A percentile compares a stretch with the other conserved stretches of the same genome.
phyloP scores from a whole-genome alignment of 2,113 vertebrate genomes.

The Pardalotus punctatus region DNA sequence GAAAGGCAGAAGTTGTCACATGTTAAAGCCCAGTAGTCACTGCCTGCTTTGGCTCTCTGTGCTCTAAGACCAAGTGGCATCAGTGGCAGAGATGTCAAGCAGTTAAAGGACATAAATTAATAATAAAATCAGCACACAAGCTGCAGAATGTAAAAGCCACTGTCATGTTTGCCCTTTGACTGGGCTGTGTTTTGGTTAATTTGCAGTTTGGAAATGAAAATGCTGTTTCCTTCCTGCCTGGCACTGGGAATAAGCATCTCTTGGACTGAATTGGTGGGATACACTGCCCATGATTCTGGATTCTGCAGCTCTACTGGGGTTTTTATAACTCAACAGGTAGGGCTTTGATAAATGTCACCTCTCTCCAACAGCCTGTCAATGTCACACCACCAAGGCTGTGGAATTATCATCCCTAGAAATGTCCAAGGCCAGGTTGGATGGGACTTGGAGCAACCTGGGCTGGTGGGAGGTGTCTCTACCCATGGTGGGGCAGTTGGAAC shows the following conservation, averaged over 20 bases:
- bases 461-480: not conserved
- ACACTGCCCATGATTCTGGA: not conserved
- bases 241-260: not conserved
- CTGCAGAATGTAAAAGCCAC: not conserved
- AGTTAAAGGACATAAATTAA: not conserved
- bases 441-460: not conserved
- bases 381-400: accelerated
- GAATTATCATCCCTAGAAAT: not conserved
- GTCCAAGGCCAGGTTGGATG: not conserved
- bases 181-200: not conserved
- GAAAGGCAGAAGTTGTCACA: not conserved
- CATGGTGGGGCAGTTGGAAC: not conserved
- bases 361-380: accelerated
- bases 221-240: not conserved
- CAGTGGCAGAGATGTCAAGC: not conserved
- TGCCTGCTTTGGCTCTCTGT: not conserved
- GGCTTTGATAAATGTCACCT: not conserved
- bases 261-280: not conserved
- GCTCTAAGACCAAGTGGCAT: not conserved
- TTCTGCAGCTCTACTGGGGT: not conserved
- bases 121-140: not conserved
- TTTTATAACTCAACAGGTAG: not conserved
- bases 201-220: not conserved
- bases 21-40: not conserved
- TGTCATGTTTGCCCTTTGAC: accelerated